Evolutionary conservation across 2,888 invertebrate genomes (phyloP), one percentile per base, ranked within the genome.

Genomic region (Papilio demoleus): DNA sequence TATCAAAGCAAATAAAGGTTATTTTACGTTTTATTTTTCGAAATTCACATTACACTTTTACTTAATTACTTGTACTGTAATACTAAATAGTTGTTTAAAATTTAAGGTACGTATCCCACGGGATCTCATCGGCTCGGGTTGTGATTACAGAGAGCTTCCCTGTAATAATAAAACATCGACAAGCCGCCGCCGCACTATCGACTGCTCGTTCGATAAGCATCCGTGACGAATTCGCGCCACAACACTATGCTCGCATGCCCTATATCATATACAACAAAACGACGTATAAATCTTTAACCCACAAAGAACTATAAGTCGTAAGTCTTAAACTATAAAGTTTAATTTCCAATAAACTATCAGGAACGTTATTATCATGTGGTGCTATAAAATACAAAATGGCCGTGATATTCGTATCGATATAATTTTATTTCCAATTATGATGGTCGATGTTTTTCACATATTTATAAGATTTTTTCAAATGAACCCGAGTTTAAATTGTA

Each of bases 161-260:
- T 83, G 84, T 88, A 88, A 89, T 83, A 81, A 83, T 88, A 89
- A 90, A 88, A 88, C 83, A 88, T 90, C 87, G 86, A 85, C 87
- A 86, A 76, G 84, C 86, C 84, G 87, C 85, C 84, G 17, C 47
- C 22, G 42, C 17, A 47, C 89, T 90, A 92, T 90, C 90, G 88
- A 82, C 81, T 86, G 88, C 86, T 83, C 86, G 78, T 82, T 84
- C 89, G 92, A 92, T 92, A 92, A 92, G 87, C 88, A 89, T 86
- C 90, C 91, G 90, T 90, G 91, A 92, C 92, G 90, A 91, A 92
- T 92, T 90, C 81, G 87, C 90, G 88, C 85, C 89, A 88, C 85
- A 87, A 50, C 53, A 80, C 80, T 82, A 80, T 79, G 77, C 80
- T 75, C 74, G 80, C 75, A 77, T 78, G 77, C 74, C 75, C 70